Evolutionary conservation across 1,140 invertebrate species (phyloP).

Genomic region (Dendroctonus valens): DNA sequence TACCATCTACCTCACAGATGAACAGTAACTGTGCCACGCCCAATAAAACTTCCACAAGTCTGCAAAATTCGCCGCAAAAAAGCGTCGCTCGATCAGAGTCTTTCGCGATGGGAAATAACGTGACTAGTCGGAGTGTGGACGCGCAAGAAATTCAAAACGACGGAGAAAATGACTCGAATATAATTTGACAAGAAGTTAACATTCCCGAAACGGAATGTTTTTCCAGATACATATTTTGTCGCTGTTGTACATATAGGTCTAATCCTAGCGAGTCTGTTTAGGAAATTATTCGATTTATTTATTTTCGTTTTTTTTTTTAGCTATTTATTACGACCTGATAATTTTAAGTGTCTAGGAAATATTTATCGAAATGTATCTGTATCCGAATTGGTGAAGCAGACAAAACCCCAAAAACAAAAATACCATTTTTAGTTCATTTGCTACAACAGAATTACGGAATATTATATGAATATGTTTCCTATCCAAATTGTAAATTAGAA

Average conservation of each 20-base stretch:
- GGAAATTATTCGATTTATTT: constrained; percentile 30
- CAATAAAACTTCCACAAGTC: constrained; percentile 22
- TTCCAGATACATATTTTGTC: constrained; percentile 49
- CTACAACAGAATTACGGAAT: too few species aligned
- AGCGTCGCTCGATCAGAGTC: constrained; percentile 16
- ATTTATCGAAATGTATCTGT: too few species aligned
- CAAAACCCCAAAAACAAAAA: too few species aligned
- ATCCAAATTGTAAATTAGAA: too few species aligned
- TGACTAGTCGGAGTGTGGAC: too few species aligned
- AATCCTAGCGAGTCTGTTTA: constrained; percentile 47
- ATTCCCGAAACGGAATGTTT: constrained; percentile 45
- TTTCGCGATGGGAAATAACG: too few species aligned
- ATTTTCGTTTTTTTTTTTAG: constrained; percentile 29
- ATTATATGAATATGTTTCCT: too few species aligned
- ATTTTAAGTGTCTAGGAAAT: background rate
- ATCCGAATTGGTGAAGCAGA: too few species aligned
- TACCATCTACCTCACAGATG: constrained; percentile 46
- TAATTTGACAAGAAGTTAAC: constrained; percentile 48
- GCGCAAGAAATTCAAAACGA: constrained; percentile 34
- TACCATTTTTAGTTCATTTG: too few species aligned
- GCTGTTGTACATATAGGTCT: constrained; percentile 49
- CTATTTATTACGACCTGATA: constrained; percentile 9
- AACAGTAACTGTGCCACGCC: constrained; percentile 42
- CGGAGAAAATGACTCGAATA: constrained; percentile 34
- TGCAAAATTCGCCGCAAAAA: constrained; percentile 17